Conservation (phyloP, 2,888 invertebrate genomes). For the Cacoxenus indagator region DNA sequence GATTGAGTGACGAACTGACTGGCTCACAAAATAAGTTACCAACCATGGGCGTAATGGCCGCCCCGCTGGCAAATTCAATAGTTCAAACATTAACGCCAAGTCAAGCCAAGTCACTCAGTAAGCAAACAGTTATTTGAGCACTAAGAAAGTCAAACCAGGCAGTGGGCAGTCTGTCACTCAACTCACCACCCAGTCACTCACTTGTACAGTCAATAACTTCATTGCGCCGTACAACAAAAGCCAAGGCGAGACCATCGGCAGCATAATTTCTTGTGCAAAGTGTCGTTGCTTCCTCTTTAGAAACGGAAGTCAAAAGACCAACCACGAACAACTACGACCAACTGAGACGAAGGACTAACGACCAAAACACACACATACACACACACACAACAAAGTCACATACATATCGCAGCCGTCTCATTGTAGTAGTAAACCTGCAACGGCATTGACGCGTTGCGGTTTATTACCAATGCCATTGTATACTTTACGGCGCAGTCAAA, state of each 20-base stretch:
- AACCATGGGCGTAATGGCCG: not conserved
- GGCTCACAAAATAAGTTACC: not conserved
- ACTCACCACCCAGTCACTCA: not conserved
- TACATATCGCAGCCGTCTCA: not conserved
- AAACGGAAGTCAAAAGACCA: conserved; percentile 17
- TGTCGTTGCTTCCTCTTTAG: not conserved
- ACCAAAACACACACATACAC: conserved; percentile 4
- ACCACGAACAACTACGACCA: not conserved
- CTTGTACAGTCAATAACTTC: conserved; percentile 10
- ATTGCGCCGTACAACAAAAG: conserved; percentile 8
- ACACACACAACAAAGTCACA: not conserved
- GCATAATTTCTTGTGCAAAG: conserved; percentile 13
- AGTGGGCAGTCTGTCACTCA: not conserved
- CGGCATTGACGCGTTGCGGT: conserved; percentile 56
- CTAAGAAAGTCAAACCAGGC: not conserved
- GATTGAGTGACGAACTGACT: not conserved
- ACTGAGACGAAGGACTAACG: conserved; percentile 7
- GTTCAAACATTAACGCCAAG: conserved; percentile 17
- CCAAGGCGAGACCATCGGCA: not conserved
- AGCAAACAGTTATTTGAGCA: not conserved
- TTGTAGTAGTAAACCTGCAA: conserved; percentile 10
- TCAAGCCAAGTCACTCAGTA: not conserved
- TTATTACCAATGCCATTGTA: conserved; percentile 55
- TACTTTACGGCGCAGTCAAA: conserved; percentile 46
- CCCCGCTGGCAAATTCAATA: conserved; percentile 4